Evolutionary conservation across 92 coral and sea anemone species (phyloP), one percentile per base, ranked within the genome.

Genomic region (Phenganax subtilis): DNA sequence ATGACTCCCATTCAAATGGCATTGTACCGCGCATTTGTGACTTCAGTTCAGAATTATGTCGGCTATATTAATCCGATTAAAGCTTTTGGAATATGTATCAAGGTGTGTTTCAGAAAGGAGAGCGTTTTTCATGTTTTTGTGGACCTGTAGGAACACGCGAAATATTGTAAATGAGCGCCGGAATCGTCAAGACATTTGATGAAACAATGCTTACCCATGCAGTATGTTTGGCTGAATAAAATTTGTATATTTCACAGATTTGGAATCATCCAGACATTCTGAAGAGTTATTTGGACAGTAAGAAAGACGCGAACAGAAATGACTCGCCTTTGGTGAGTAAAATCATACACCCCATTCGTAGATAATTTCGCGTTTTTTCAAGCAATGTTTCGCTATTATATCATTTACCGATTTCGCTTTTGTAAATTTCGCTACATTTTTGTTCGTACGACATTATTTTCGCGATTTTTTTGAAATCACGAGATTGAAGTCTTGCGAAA

Each of bases 231-330:
- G 47, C 5, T 37, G 47, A 37, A 37, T 37, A 66, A 12, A n/a
- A 27, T 60, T 51, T 74, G 25, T 16, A 54, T 86, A 5, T 25
- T 80, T 64, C 44, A 8, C 54, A 93, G 98, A 92, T 93, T 57
- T 93, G 98, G 98, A 93, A 93, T 55, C 98, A 93, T 65, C 98
- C 98, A 57, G 98, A 93, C 54, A 90, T 92, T 15, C 89, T 93
- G 52, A 88, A 88, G 71, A 73, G 80, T n/a, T 90, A 84, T 28
- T 76, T 92, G 64, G 93, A 93, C 69, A 84, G 73, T 64, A 93
- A 91, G 77, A 85, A 85, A 57, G 70, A 75, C 53, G 87, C 86
- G 20, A 62, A 55, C 58, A 88, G 94, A 63, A 91, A 86, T 55
- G 97, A 88, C 54, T 93, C 98, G 27, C 98, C 98, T 11, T 63